Evolutionary conservation across 2,797 vertebrate genomes (phyloP), one percentile per base, ranked within the genome.

Genomic region (Esox masquinongy): DNA sequence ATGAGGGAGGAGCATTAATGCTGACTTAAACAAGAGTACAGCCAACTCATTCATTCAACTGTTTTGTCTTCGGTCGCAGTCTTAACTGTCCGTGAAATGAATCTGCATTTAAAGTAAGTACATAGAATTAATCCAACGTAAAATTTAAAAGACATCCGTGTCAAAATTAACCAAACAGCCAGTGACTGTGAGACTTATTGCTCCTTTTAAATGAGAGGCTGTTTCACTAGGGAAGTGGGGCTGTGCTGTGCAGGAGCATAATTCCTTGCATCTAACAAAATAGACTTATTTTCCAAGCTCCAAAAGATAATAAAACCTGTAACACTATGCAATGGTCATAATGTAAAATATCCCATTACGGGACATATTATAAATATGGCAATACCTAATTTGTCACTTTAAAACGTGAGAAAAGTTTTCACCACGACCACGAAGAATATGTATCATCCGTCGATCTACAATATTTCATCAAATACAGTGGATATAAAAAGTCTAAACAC

Each of bases 21-120:
- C 75, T 39, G 72, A 73, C 73, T 79, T 69, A 76, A 16, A 73
- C 83, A 80, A 71, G 73, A 79, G 69, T 67, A 39, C 34, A 47
- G 9, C 19, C 70, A 66, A 63, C 16, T 14, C 31, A 24, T 76
- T 61, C 9, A 31, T 39, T 49, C 4, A 43, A 59, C 56, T 61
- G 24, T 68, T 19, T 7, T 66, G 74, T 75, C 68, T 73, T n/a
- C 69, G 16, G 53, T 14, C 79, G 75, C 85, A 80, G 26, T 81
- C 80, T 63, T 81, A 81, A 85, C 79, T 70, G 81, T 82, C 84
- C 85, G 67, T 84, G 80, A 87, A 85, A 86, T 84, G 73, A 84
- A 82, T 64, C 77, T 70, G 83, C 75, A 74, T 56, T 70, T 70
- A 70, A 70, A 72, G 75, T 59, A 64, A 31, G 72, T 24, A 29